Conservation (phyloP, 2,113 vertebrate species). For the Saguinus imperator region DNA sequence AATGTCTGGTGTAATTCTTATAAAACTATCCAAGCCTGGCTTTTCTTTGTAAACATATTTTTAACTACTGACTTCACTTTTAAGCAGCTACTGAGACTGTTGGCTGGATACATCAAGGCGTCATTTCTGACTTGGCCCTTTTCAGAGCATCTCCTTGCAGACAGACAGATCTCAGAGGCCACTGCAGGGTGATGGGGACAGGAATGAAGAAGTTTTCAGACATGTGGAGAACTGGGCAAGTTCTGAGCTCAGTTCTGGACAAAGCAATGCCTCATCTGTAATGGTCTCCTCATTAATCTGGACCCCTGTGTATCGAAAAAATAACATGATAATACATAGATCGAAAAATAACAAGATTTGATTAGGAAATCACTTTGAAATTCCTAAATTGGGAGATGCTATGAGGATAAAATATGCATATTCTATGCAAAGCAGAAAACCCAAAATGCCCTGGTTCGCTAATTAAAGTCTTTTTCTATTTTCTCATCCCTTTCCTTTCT, state of each 20-base stretch:
- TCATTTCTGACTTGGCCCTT: background rate
- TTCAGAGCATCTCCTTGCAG: background rate
- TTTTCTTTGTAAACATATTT: background rate
- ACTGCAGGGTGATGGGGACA: background rate
- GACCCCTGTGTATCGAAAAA: background rate
- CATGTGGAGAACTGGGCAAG: background rate
- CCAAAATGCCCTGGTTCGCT: slow-evolving; percentile 51
- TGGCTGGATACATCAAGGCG: background rate
- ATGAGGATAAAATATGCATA: slow-evolving; percentile 25
- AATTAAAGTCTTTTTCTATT: slow-evolving; percentile 74
- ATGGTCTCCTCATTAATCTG: background rate
- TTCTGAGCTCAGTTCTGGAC: background rate
- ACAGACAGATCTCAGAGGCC: background rate
- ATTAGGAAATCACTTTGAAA: slow-evolving; percentile 49
- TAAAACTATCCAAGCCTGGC: background rate
- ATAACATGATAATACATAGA: background rate
- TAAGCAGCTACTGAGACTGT: background rate
- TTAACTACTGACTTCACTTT: background rate
- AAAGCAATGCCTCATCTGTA: background rate
- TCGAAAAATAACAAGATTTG: slow-evolving; percentile 7
- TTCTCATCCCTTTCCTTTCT: slow-evolving; percentile 56
- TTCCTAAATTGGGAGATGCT: background rate
- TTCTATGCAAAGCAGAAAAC: slow-evolving; percentile 52
- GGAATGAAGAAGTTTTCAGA: background rate
- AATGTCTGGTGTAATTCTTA: background rate